A percentile compares a stretch with the other conserved stretches of the same genome.
Conservation (phyloP, 2,113 vertebrate genomes). For the Barnardius zonarius region DNA sequence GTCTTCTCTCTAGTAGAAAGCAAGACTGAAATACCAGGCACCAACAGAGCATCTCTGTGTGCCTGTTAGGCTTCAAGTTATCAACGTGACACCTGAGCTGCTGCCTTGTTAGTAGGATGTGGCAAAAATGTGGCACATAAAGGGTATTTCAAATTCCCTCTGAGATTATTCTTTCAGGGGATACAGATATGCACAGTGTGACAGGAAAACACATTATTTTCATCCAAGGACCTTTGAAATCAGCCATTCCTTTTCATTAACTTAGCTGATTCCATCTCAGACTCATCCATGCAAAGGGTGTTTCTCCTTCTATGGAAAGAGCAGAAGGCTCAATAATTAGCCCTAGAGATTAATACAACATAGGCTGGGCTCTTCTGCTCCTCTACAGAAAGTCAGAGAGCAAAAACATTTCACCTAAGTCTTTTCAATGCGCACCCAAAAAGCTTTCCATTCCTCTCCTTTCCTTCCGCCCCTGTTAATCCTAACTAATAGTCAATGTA, state of each 20-base stretch:
- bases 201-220: not conserved
- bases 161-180: not conserved
- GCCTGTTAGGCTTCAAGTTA: not conserved
- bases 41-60: not conserved
- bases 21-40: not conserved
- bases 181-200: not conserved
- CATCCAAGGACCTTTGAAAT: not conserved
- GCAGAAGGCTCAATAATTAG: not conserved
- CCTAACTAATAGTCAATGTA: not conserved
- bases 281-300: not conserved
- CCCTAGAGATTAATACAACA: not conserved
- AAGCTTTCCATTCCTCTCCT: not conserved
- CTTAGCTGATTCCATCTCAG: not conserved
- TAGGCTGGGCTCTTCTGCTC: not conserved
- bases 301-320: not conserved
- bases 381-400: not conserved
- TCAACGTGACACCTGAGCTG: not conserved
- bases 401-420: not conserved
- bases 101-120: not conserved
- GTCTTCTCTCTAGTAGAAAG: not conserved
- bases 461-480: not conserved
- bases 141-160: not conserved
- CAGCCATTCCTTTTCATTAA: not conserved
- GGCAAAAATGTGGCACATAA: not conserved
- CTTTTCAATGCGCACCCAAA: not conserved